These are phyloP conservation scores for Plestiodon gilberti DNA, from an alignment of 2,113 vertebrate genomes.

Conservation along the genomic window DNA sequence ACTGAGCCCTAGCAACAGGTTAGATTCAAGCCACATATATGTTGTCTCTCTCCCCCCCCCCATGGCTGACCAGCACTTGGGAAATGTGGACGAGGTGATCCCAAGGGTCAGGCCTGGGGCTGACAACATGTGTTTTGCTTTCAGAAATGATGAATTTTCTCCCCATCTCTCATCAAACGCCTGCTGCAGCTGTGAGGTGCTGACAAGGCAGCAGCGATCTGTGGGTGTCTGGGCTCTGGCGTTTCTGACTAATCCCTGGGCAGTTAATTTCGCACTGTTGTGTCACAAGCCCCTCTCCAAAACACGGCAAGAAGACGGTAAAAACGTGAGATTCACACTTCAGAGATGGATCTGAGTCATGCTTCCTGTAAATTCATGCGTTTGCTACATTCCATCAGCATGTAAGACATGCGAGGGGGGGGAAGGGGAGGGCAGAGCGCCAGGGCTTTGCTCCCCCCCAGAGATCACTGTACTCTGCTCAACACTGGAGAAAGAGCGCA, in stretches of 20 bases:
- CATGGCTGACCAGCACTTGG: neutral
- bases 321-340: slow-evolving; percentile 13
- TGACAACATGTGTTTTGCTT: neutral
- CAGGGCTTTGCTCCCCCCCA: neutral
- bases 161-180: neutral
- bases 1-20: neutral
- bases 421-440: neutral
- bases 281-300: neutral
- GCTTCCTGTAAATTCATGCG: slow-evolving; percentile 1
- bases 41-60: no score
- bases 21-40: neutral
- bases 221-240: neutral
- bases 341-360: neutral
- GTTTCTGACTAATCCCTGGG: neutral
- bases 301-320: neutral
- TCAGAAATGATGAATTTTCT: no score
- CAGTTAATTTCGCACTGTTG: neutral
- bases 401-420: neutral
- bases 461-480: neutral
- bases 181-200: neutral
- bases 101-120: neutral
- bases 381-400: no score
- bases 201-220: neutral
- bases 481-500: neutral
- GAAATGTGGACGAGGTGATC: neutral